phyloP scores from a whole-genome alignment of 2,888 invertebrate species.

The Luperina testacea region DNA sequence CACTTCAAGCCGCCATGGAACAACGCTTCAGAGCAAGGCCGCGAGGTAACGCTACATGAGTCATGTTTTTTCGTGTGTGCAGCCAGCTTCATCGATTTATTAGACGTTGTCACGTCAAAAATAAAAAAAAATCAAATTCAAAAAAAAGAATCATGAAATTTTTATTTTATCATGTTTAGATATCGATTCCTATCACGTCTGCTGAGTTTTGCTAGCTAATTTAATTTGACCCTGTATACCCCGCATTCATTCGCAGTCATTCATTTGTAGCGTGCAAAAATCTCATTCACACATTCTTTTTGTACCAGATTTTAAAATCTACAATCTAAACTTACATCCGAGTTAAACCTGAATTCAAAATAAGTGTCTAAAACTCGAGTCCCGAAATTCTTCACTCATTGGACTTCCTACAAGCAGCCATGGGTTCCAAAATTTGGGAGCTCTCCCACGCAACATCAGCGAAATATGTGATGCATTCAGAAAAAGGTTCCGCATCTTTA shows the following conservation, averaged over 20 bases:
- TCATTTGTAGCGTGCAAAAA: constrained; percentile 14
- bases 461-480: constrained; percentile 31
- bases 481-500: constrained; percentile 56
- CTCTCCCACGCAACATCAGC: constrained; percentile 66
- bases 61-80: too few relatives aligned
- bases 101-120: too few relatives aligned
- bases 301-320: constrained; percentile 14
- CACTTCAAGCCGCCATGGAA: too few relatives aligned
- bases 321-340: constrained; percentile 26
- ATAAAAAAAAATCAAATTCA: too few relatives aligned
- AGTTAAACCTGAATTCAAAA: constrained; percentile 21
- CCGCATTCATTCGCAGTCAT: neutral
- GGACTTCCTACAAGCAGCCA: constrained; percentile 65
- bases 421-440: constrained; percentile 62
- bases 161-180: neutral
- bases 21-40: too few relatives aligned
- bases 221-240: neutral
- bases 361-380: constrained; percentile 26
- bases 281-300: constrained; percentile 26
- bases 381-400: constrained; percentile 61
- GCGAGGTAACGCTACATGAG: too few relatives aligned
- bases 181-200: neutral
- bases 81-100: too few relatives aligned
- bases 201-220: neutral
- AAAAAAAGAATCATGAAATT: neutral